Evolutionary conservation across 2,113 vertebrate genomes (phyloP), one percentile per base, ranked within the genome.

Genomic region (Nematolebias whitei): DNA sequence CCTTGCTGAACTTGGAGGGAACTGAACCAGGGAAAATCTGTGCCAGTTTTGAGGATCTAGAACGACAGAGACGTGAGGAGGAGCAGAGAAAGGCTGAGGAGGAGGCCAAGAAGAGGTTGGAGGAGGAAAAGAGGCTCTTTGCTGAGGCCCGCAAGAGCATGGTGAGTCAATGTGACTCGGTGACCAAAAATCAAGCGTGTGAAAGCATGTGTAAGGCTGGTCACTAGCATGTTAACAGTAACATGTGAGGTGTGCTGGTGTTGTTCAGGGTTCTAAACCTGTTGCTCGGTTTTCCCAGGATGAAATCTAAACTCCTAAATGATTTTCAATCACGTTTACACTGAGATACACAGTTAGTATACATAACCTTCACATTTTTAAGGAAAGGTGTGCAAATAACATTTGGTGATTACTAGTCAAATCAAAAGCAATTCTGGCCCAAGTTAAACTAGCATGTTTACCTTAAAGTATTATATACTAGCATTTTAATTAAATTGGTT

Each of bases 81-180:
- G 93, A 93, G 69, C 92, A 93, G 56, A 90, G 63, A 70, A 93
- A 71, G 51, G 91, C 90, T 0, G 93, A 94, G 68, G 93, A 93
- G 55, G 93, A 93, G 61, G 92, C 93, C 44, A 93, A 90, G 76
- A 89, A 43, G 54, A 92, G 93, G 40, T 68, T 93, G 77, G 89
- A 94, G 49, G 93, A 94, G 73, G 93, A 94, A 76, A 93, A 93
- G 80, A 91, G 59, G 53, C 86, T 92, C 23, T 94, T 94, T n/a
- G 92, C 91, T 0, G 93, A 93, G 74, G 93, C 93, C 16, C 92
- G 93, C 51, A 94, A 90, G 80, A 93, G 67, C 71, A 93, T 94
- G 93, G 93, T 94, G 66, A 76, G 87, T 24, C 32, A 19, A 1
- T n/a, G 20, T 22, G 26, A 10, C 9, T 4, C 18, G 12, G n/a